A percentile compares a stretch with the other conserved stretches of the same genome.
Evolutionary conservation across 2,797 vertebrate species (phyloP).

Genomic region (Nyctibius grandis): DNA sequence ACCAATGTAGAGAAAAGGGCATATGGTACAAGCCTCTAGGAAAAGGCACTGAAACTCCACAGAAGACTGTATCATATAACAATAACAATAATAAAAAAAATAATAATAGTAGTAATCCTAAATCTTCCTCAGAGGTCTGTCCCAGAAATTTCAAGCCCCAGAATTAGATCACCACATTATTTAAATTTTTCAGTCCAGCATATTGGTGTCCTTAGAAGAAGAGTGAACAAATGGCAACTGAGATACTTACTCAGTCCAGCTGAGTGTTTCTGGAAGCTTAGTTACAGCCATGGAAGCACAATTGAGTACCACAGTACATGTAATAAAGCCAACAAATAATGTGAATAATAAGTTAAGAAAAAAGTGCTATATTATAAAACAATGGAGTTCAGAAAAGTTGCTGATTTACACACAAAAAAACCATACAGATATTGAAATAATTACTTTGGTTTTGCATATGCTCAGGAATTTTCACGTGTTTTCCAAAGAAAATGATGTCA

Average conservation of each 20-base stretch:
- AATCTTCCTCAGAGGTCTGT: neutral
- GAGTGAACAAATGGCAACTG: neutral
- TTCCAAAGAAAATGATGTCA: neutral
- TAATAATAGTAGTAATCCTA: neutral
- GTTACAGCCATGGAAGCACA: conserved; percentile 58
- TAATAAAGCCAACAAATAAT: conserved; percentile 69
- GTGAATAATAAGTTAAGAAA: conserved; percentile 61
- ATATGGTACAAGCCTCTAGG: neutral
- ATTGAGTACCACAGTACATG: conserved; percentile 65
- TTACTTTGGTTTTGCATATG: neutral
- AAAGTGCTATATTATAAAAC: neutral
- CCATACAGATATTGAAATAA: neutral
- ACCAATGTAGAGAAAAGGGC: neutral
- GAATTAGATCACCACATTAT: neutral
- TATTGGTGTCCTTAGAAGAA: neutral
- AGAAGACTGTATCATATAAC: neutral
- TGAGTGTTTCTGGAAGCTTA: rapidly evolving
- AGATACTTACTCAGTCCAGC: conserved; percentile 67
- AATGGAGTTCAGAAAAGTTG: neutral
- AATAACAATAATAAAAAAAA: neutral
- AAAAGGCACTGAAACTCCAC: neutral
- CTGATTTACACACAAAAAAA: neutral
- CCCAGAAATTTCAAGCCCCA: neutral
- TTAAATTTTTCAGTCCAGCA: neutral
- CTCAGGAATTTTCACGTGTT: neutral